Evolutionary conservation across 2,888 invertebrate genomes (phyloP).

Genomic region (Synanthedon vespiformis): DNA sequence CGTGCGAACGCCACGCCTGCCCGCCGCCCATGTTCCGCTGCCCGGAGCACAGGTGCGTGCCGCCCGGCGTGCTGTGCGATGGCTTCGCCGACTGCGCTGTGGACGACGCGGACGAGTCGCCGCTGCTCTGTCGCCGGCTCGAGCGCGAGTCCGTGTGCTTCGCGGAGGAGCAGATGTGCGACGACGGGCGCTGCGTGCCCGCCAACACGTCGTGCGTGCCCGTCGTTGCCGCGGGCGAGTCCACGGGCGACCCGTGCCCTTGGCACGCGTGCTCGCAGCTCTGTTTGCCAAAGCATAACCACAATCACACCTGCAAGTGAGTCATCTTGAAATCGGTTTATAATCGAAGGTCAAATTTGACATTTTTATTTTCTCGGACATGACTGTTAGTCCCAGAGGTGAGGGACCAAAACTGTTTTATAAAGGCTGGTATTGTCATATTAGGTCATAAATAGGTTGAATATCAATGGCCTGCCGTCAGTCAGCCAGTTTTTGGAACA

Average conservation of each 20-base stretch:
- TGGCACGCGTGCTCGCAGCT: constrained; percentile 85
- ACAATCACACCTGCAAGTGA: constrained; percentile 55
- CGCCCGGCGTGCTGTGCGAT: constrained; percentile 79
- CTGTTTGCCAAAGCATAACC: constrained; percentile 69
- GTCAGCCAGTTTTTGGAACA: no score
- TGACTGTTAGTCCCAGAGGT: no score
- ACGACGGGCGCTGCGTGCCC: constrained; percentile 47
- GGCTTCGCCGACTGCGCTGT: constrained; percentile 71
- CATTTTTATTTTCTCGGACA: no score
- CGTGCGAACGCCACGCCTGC: constrained; percentile 49
- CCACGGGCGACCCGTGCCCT: constrained; percentile 68
- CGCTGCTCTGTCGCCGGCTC: constrained; percentile 17
- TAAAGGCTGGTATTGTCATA: no score
- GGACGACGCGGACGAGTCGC: constrained; percentile 71
- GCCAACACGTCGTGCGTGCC: constrained; percentile 20
- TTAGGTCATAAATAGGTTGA: no score
- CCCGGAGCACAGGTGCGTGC: constrained; percentile 74
- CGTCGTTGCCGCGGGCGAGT: constrained; percentile 75
- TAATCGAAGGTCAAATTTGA: no score
- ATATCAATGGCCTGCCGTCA: no score
- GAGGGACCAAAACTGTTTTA: no score
- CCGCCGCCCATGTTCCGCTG: constrained; percentile 55
- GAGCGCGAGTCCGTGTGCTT: constrained; percentile 22
- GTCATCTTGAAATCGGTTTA: no score
- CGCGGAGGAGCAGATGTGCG: constrained; percentile 32